Evolutionary conservation across 2,113 vertebrate species (phyloP).

Genomic region (Neodontobutis hainanensis): DNA sequence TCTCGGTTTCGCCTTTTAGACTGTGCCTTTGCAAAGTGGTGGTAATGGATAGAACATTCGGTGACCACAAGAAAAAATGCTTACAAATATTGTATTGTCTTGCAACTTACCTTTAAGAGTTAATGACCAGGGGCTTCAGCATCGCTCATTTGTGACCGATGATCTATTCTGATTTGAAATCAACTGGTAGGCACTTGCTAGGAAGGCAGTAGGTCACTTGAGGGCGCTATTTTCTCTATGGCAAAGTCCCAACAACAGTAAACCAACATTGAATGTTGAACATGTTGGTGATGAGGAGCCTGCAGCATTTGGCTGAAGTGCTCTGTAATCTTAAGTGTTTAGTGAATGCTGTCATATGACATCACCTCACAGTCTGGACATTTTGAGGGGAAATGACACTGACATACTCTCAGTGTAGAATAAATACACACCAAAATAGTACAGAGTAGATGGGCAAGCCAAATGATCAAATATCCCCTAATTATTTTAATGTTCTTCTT

Average conservation of each 20-base stretch:
- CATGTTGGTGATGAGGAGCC: slow-evolving; percentile 57
- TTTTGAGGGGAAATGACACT: slow-evolving; percentile 25
- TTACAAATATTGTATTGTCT: slow-evolving; percentile 7
- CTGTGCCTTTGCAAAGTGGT: slow-evolving; percentile 35
- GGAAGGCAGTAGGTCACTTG: slow-evolving; percentile 52
- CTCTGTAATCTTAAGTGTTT: slow-evolving; percentile 55
- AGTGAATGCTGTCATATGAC: slow-evolving; percentile 56
- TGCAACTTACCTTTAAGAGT: slow-evolving; percentile 22
- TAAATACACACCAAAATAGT: slow-evolving; percentile 3
- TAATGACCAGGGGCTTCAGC: slow-evolving; percentile 35
- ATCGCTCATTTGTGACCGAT: slow-evolving; percentile 45
- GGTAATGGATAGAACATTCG: slow-evolving; percentile 16
- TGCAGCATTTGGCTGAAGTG: slow-evolving; percentile 50
- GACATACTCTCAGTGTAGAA: slow-evolving; percentile 13
- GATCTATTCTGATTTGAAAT: slow-evolving; percentile 55
- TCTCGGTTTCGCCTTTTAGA: slow-evolving; percentile 18
- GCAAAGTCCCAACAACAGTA: slow-evolving; percentile 65
- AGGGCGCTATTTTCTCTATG: slow-evolving; percentile 68
- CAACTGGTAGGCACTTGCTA: slow-evolving; percentile 39
- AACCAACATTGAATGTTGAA: slow-evolving; percentile 50
- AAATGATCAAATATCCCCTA: slow-evolving; percentile 22
- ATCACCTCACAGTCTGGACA: slow-evolving; percentile 38
- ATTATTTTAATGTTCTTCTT: neutral
- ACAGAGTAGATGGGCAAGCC: neutral
- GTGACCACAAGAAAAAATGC: slow-evolving; percentile 24